A percentile compares a stretch with the other conserved stretches of the same genome.
Evolutionary conservation across 2,113 vertebrate genomes (phyloP).

Genomic region (Amphilophus citrinellus): DNA sequence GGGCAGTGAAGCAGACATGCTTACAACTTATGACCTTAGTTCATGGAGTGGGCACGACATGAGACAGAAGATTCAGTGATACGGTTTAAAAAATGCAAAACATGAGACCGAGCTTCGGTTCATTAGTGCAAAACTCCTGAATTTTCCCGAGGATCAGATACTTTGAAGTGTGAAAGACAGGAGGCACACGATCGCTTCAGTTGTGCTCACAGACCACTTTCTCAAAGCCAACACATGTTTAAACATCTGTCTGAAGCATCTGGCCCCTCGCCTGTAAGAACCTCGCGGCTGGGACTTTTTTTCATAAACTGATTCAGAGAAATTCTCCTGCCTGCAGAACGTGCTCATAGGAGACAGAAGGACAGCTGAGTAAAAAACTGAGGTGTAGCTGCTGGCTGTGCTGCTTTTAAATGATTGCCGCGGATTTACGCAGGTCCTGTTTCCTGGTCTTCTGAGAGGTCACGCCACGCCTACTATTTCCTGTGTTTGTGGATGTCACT

Average conservation of each 20-base stretch:
- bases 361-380: conserved; percentile 26
- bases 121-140: not conserved
- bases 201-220: not conserved
- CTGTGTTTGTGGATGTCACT: conserved; percentile 37
- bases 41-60: conserved; percentile 1
- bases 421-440: conserved; percentile 66
- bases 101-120: not conserved
- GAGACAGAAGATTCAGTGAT: not conserved
- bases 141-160: conserved; percentile 4
- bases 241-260: conserved; percentile 61
- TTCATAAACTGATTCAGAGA: conserved; percentile 1
- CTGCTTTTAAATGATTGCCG: conserved; percentile 15
- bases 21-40: conserved; percentile 17
- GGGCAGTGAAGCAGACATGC: conserved; percentile 18
- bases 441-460: conserved; percentile 57
- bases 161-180: conserved; percentile 13
- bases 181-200: conserved; percentile 20
- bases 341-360: conserved; percentile 1
- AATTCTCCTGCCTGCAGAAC: not conserved
- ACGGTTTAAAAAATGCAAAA: not conserved
- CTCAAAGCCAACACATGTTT: conserved; percentile 29
- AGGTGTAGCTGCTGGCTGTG: not conserved
- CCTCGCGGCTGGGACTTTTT: not conserved
- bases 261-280: conserved; percentile 30
- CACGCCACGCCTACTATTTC: conserved; percentile 37